Base-by-base conservation (phyloP, 2,888 invertebrate species). In the Eulithis testata region DNA sequence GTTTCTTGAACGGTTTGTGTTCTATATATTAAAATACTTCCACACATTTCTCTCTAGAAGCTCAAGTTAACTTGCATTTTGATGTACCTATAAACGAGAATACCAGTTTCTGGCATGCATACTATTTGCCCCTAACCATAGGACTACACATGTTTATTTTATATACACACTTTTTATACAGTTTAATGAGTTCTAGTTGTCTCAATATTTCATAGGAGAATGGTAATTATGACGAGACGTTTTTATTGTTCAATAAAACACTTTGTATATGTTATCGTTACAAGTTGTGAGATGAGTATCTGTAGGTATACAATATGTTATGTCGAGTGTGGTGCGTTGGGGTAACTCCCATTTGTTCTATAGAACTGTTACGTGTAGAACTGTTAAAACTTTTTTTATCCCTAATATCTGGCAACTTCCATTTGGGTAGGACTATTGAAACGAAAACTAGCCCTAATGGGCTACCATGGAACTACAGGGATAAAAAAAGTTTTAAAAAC, bases 1-100 rank as follows among this genome's bases (percentile, higher is more conserved):
- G 70, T 54, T 60, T 58, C 56, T 63, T 66, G 63, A 70, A 53
- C 54, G 59, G 63, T 55, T 12, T 40, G 52, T 58, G 59, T 62
- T 47, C 63, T 50, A 9, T 40, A 9, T 4, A 40, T 40, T 63
- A 36, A 21, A 21, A 44, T 37, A 6, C 21, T n/a, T 49, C 1
- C 37, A 1, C 9, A 14, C 54, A 55, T n/a, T 7, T 7, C 3
- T n/a, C 47, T 63, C 63, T 53, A 31, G 49, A 52, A 60, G 27
- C 63, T 53, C 60, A 8, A 12, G 40, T 36, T 27, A 7, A 37
- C 11, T 58, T 45, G 57, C 57, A 47, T 65, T 57, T 54, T 50
- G 4, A 59, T 62, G 31, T 51, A 21, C 21, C 21, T 21, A 9
- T 40, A 37, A 31, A 36, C 47, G 51, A 12, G 44, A 27, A 54